Evolutionary conservation across 2,888 invertebrate species (phyloP).

Genomic region (Phlogophora meticulosa): DNA sequence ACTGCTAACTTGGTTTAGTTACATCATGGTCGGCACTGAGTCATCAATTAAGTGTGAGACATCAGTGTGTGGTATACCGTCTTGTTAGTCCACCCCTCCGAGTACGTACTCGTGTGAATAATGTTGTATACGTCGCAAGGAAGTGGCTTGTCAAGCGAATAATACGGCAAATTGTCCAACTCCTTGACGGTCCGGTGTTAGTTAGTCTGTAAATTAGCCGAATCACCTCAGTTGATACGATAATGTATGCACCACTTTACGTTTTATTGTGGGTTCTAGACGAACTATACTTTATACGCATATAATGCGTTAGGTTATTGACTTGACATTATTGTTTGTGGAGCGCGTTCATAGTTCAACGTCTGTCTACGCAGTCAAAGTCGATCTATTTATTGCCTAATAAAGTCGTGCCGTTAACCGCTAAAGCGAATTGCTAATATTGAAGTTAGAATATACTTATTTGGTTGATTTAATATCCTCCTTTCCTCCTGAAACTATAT

Average conservation of each 20-base stretch:
- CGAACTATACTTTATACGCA: background rate
- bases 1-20: slow-evolving; percentile 31
- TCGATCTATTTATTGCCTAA: slow-evolving; percentile 39
- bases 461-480: background rate
- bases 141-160: slow-evolving; percentile 81
- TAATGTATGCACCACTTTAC: slow-evolving; percentile 57
- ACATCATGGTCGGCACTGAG: slow-evolving; percentile 22
- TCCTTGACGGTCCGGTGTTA: slow-evolving; percentile 60
- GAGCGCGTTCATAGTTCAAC: slow-evolving; percentile 23
- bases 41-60: slow-evolving; percentile 34
- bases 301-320: slow-evolving; percentile 44
- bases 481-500: background rate
- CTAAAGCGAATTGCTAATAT: slow-evolving; percentile 12
- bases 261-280: slow-evolving; percentile 36
- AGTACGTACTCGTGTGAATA: slow-evolving; percentile 50
- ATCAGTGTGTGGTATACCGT: slow-evolving; percentile 42
- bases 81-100: slow-evolving; percentile 55
- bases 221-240: slow-evolving; percentile 64
- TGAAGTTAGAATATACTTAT: background rate
- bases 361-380: slow-evolving; percentile 12
- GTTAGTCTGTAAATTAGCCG: slow-evolving; percentile 59
- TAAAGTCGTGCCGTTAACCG: slow-evolving; percentile 1
- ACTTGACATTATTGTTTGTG: slow-evolving; percentile 44
- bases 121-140: slow-evolving; percentile 69
- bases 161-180: slow-evolving; percentile 77